Evolutionary conservation across 2,113 vertebrate species (phyloP), one percentile per base, ranked within the genome.

Genomic region (Laterallus jamaicensis): DNA sequence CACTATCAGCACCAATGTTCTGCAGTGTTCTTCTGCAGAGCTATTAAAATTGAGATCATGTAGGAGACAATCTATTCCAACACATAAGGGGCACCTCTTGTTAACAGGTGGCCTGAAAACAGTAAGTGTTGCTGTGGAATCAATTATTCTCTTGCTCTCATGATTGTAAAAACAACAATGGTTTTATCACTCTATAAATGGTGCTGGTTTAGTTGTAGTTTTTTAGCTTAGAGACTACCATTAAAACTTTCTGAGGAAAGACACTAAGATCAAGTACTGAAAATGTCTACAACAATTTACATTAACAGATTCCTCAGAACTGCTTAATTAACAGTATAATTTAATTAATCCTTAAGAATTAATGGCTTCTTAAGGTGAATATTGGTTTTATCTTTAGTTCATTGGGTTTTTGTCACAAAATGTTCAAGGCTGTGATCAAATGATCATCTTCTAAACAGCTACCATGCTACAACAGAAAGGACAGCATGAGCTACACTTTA

Each of bases 401-500:
- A 15, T 11, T 90, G 42, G 17, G 3, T 60, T 77, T 67, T 40
- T 59, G n/a, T 20, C 68, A 79, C 21, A 55, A 60, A 75, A 56
- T 6, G 28, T n/a, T 54, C 52, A 13, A 91, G 22, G 6, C 50
- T 66, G 55, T 3, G 2, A 58, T 87, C 54, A 85, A 88, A 82
- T 5, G 2, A 15, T 44, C 52, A 47, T 70, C 64, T 88, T 70
- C 52, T 32, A 25, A 68, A 26, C 44, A 77, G n/a, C 19, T 73
- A 74, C 44, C 7, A 37, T 2, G 6, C 31, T 37, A 40, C 22
- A 86, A 35, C 37, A 87, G 29, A 55, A 74, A 69, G 19, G 32
- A 50, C 0, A 64, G 25, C 3, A 29, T 0, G 6, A 62, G n/a
- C 75, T 77, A 10, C 2, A 2, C 21, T 6, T 68, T 50, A 35